A percentile compares a stretch with the other conserved stretches of the same genome.
These are phyloP conservation scores for Paralichthys olivaceus DNA, from an alignment of 2,113 vertebrate species.

Conservation along the genomic window DNA sequence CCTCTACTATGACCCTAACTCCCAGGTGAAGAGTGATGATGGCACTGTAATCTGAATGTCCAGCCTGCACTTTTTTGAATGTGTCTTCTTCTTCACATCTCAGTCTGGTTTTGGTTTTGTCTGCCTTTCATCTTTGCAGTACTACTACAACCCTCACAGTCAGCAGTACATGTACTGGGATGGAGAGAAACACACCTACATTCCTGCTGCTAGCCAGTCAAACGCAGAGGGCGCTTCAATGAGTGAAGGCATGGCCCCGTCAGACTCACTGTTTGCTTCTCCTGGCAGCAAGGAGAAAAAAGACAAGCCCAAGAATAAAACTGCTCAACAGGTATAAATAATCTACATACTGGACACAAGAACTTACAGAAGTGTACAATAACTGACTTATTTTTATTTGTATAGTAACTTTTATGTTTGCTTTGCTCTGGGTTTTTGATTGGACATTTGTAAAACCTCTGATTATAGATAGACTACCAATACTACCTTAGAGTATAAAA, in stretches of 20 bases:
- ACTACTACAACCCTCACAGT: constrained; percentile 90
- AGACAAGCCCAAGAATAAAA: constrained; percentile 92
- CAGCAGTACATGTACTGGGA: constrained; percentile 95
- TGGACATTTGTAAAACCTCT: too few relatives aligned
- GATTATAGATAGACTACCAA: too few relatives aligned
- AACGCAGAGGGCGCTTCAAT: constrained; percentile 64
- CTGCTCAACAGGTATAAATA: constrained; percentile 93
- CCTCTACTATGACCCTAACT: constrained; percentile 91
- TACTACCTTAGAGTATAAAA: too few relatives aligned
- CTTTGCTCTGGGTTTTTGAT: too few relatives aligned
- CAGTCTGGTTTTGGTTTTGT: neutral
- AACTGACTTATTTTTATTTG: neutral
- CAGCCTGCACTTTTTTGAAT: neutral
- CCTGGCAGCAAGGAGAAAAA: constrained; percentile 87
- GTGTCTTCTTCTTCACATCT: neutral
- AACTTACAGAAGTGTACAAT: neutral
- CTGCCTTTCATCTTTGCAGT: constrained; percentile 71
- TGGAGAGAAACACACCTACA: constrained; percentile 86
- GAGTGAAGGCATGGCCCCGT: constrained; percentile 53
- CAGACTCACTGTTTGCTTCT: constrained; percentile 66
- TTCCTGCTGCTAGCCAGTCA: constrained; percentile 83
- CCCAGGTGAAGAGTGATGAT: constrained; percentile 82
- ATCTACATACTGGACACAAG: neutral
- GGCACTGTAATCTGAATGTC: neutral
- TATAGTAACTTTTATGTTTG: too few relatives aligned